These are phyloP conservation scores for Procavia capensis DNA, from an alignment of 2,113 vertebrate genomes.

Conservation along the genomic window DNA sequence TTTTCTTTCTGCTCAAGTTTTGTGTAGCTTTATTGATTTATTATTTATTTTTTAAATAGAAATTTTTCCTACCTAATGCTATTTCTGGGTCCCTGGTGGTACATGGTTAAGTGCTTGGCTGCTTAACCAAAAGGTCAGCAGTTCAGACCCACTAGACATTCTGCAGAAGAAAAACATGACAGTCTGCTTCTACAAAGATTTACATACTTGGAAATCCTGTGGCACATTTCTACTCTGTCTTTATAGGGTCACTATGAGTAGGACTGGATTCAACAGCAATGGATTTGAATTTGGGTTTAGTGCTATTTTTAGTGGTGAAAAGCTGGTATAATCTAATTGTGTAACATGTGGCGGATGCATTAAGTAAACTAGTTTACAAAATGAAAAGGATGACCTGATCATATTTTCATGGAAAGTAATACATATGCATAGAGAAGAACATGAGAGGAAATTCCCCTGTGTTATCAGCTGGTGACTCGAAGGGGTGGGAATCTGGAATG, in stretches of 20 bases:
- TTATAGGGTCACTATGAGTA: background rate
- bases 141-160: background rate
- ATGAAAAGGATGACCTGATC: background rate
- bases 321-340: background rate
- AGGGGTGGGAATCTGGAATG: background rate
- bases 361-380: background rate
- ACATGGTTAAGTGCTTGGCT: background rate
- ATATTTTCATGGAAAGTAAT: background rate
- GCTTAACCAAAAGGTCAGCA: background rate
- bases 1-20: background rate
- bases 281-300: background rate
- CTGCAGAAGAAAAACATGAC: background rate
- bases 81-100: too few species aligned
- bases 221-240: background rate
- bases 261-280: background rate
- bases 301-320: background rate
- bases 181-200: background rate
- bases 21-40: background rate
- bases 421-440: background rate
- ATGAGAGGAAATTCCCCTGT: background rate
- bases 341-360: background rate
- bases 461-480: background rate
- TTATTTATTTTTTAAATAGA: background rate
- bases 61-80: background rate
- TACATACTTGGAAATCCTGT: background rate